Percentiles rank a stretch among this genome's conserved stretches.
Conservation (phyloP, 2,113 vertebrate species). For the Coptodon bakossiorum region DNA sequence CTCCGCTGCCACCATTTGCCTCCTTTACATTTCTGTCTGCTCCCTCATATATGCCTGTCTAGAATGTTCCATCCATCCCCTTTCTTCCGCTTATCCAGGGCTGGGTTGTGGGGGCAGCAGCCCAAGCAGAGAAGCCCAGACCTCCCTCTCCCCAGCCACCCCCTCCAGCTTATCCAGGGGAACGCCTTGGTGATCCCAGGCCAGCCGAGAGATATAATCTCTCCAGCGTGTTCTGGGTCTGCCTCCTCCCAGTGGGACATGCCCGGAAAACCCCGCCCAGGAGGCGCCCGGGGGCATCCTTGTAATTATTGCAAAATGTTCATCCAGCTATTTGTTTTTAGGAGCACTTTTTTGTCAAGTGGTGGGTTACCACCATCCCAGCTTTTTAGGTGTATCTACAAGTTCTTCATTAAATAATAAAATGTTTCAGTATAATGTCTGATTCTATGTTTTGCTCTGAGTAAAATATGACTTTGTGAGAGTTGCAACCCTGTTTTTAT, state of each 20-base stretch:
- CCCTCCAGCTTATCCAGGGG: not conserved
- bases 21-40: not conserved
- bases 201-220: not conserved
- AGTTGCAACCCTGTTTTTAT: not conserved
- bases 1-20: not conserved
- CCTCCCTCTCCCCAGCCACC: not conserved
- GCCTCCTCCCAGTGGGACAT: not conserved
- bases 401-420: not conserved
- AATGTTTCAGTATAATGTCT: not conserved
- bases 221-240: accelerated
- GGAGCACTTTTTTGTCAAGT: not conserved
- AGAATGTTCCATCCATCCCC: accelerated
- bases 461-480: not conserved
- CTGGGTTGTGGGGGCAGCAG: accelerated
- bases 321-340: not conserved
- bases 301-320: not conserved
- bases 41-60: not conserved
- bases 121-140: not conserved
- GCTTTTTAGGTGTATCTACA: not conserved
- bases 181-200: not conserved
- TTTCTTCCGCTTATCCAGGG: not conserved
- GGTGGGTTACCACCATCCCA: not conserved
- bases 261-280: accelerated
- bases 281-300: accelerated
- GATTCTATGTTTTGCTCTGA: not conserved